These are phyloP conservation scores for Rhodinocichla rosea DNA, from an alignment of 2,113 vertebrate species.

Conservation along the genomic window DNA sequence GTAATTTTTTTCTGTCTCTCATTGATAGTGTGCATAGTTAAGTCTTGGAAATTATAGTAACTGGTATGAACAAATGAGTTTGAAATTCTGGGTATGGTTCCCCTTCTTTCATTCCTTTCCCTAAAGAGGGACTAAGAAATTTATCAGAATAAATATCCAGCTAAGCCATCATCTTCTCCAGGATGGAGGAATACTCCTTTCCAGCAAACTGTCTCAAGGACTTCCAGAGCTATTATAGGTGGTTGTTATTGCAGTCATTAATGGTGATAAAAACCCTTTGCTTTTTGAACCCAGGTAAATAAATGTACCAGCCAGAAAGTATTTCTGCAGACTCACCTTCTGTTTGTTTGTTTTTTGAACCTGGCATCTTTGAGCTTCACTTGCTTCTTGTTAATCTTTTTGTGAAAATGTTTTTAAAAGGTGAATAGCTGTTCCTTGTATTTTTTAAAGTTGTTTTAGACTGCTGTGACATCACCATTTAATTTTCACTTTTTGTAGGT, in stretches of 20 bases:
- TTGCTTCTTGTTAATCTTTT: not conserved
- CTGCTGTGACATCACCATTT: not conserved
- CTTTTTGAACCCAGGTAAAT: not conserved
- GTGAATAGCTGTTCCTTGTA: not conserved
- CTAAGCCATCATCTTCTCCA: not conserved
- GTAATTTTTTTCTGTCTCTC: not conserved
- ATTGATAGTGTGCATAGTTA: not conserved
- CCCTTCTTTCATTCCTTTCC: not conserved
- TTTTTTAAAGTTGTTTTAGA: not conserved
- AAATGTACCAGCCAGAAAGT: not conserved
- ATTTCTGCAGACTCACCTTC: not conserved
- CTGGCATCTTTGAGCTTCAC: not conserved
- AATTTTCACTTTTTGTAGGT: not conserved
- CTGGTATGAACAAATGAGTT: not conserved
- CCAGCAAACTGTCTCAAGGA: not conserved
- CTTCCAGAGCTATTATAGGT: not conserved
- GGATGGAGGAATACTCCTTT: not conserved
- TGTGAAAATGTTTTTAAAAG: not conserved
- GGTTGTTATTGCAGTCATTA: not conserved
- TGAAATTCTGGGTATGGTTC: not conserved
- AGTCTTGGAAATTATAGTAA: not conserved
- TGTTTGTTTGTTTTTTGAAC: not conserved
- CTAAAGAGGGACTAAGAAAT: not conserved
- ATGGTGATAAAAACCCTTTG: not conserved
- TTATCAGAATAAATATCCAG: not conserved